Evolutionary conservation across 2,113 vertebrate genomes (phyloP), one percentile per base, ranked within the genome.

Genomic region (Megaceryle maxima): DNA sequence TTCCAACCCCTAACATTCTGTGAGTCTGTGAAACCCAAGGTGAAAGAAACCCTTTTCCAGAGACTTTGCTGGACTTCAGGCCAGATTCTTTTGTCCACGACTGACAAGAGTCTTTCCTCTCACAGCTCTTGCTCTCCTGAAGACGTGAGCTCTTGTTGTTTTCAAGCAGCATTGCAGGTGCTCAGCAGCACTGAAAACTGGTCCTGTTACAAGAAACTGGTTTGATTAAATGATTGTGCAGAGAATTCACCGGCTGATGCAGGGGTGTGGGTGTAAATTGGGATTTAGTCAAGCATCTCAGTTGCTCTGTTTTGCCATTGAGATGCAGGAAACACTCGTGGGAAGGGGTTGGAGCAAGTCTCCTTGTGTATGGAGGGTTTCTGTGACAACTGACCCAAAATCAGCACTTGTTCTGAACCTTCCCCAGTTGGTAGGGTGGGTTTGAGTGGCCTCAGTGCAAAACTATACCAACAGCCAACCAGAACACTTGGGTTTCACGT

Each of bases 321-420:
- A 9, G 37, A 6, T 53, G 33, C 75, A n/a, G 44, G 59, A 79
- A 85, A 44, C 16, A 3, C n/a, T 5, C 14, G 26, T 31, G 41
- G 41, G 80, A 60, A 46, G 37, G 35, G 33, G 73, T 9, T 28
- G 39, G 35, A 1, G 63, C 46, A 37, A 17, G 28, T 6, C 44
- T 46, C 60, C n/a, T 33, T 6, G 12, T 7, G 8, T 4, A 25
- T 6, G 1, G 1, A 10, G 28, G 31, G 26, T 26, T 28, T 25
- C 39, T 18, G 35, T 4, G 35, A 24, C 16, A n/a, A 39, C 9
- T 26, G 12, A 10, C 22, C 2, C 1, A 37, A 44, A 17, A 33
- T 0, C 35, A 13, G 75, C 13, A 3, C 51, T 10, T 16, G 53
- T n/a, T 51, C 57, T 35, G 33, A n/a, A 26, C 78, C 25, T 43